Evolutionary conservation across 1,140 invertebrate genomes (phyloP).

Genomic region (Trichoplusia ni): DNA sequence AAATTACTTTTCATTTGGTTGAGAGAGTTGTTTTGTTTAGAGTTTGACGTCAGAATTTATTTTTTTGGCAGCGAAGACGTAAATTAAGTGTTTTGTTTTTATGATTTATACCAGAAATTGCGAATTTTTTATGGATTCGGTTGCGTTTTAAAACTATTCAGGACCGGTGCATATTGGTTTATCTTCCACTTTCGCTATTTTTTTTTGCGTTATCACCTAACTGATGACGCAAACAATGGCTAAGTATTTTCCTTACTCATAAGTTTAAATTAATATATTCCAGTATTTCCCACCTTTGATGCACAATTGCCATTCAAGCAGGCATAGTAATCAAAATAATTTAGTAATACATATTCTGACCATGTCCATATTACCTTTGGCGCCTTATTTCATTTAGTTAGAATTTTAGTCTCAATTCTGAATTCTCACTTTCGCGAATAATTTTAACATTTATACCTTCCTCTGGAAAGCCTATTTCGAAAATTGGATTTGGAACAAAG

Average conservation of each 20-base stretch:
- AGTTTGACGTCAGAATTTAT: no score
- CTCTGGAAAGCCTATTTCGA: slow-evolving; percentile 2
- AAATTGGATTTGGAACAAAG: slow-evolving; percentile 36
- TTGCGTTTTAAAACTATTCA: not conserved
- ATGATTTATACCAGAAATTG: no score
- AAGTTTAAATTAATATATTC: slow-evolving; percentile 15
- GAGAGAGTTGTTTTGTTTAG: not conserved
- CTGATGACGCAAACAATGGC: no score
- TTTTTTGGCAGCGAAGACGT: no score
- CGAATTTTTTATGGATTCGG: no score
- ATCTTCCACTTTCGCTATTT: no score
- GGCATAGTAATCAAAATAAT: not conserved
- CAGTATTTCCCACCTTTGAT: slow-evolving; percentile 3
- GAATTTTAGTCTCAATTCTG: slow-evolving; percentile 18
- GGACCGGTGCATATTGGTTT: no score
- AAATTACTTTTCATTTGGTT: not conserved
- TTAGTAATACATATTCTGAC: not conserved
- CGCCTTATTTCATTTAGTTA: slow-evolving; percentile 14
- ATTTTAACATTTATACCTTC: slow-evolving; percentile 18
- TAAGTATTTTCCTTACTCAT: not conserved
- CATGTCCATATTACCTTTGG: not conserved
- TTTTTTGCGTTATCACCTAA: no score
- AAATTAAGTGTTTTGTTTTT: no score
- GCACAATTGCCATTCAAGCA: not conserved
- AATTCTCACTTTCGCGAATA: slow-evolving; percentile 26